Base-by-base conservation (phyloP, 1,140 invertebrate species). In the Drosophila athabasca region DNA sequence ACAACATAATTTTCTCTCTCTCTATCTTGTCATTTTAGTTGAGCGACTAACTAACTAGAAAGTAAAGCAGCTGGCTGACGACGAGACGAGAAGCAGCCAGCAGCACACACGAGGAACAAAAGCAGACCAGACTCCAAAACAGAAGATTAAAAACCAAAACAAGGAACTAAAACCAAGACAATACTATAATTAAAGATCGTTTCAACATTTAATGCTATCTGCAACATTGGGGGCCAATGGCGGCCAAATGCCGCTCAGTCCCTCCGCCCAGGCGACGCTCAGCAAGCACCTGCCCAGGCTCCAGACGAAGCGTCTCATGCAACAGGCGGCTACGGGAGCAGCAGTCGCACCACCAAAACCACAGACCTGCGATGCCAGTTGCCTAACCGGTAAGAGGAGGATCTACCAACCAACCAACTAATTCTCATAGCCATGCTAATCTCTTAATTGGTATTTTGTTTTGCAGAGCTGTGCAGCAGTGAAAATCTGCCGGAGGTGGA, bases 401-500 rank as follows among this genome's bases (percentile, higher is more conserved):
- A 0, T 29, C 2, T 11, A 19, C 17, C 17, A 1, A 11, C 17
- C 17, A 1, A 11, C 39, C 4, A 6, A 35, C n/a, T 13, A 26
- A 44, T 50, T 65, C 55, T 11, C 6, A 41, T 35, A 6, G 31
- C 9, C n/a, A 44, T 62, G 44, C 76, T 73, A 74, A 90, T 68
- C 7, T 5, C 1, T 31, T 17, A 48, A 19, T 31, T 55, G 15
- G 17, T 72, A 67, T 82, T 80, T 91, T 24, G 3, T 87, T 92
- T 94, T 93, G 19, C 94, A 97, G 96, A 97, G 92, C 94, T 97
- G 92, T 97, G 96, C 94, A 96, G 95, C 92, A 95, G 95, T 92
- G 96, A 95, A 91, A 95, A 97, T 92, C 93, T 97, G 91, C 96
- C 96, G 91, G 95, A 99, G 94, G 97, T 99, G 78, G 98, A 99